Conservation (phyloP, 2,888 invertebrate genomes). For the Reticulitermes lucifugus region DNA sequence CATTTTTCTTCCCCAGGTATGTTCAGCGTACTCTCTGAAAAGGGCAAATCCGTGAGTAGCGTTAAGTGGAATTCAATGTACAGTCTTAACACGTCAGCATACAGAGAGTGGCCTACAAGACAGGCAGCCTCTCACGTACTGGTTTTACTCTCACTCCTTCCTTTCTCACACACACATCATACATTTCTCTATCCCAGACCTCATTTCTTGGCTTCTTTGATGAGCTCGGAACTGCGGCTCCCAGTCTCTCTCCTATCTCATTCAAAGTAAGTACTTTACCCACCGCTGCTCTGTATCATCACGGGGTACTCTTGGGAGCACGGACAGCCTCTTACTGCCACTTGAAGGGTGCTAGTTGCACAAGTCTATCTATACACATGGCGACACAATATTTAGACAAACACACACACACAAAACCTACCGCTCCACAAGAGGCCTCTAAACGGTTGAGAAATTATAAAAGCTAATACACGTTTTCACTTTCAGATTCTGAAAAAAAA, state of each 20-base stretch:
- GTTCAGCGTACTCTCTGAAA: not conserved
- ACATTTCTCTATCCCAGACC: not conserved
- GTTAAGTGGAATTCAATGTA: constrained; percentile 9
- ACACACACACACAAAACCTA: too few species aligned
- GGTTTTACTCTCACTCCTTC: not conserved
- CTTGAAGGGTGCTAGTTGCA: not conserved
- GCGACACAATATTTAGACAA: too few species aligned
- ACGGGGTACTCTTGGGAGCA: not conserved
- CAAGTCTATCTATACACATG: not conserved
- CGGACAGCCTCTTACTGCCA: not conserved
- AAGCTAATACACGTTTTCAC: not conserved
- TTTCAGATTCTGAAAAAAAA: not conserved
- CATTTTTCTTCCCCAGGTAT: not conserved
- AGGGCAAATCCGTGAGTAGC: not conserved
- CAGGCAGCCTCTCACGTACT: not conserved
- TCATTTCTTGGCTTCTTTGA: not conserved
- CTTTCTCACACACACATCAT: not conserved
- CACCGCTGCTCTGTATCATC: not conserved
- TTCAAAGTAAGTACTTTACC: not conserved
- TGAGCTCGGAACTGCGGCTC: not conserved
- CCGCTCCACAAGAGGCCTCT: not conserved
- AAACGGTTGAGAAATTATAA: not conserved
- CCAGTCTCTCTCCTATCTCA: not conserved
- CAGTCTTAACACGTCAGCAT: not conserved
- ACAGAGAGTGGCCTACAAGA: not conserved